phyloP scores from a whole-genome alignment of 2,888 invertebrate species.

The Phanerotoma sp. region DNA sequence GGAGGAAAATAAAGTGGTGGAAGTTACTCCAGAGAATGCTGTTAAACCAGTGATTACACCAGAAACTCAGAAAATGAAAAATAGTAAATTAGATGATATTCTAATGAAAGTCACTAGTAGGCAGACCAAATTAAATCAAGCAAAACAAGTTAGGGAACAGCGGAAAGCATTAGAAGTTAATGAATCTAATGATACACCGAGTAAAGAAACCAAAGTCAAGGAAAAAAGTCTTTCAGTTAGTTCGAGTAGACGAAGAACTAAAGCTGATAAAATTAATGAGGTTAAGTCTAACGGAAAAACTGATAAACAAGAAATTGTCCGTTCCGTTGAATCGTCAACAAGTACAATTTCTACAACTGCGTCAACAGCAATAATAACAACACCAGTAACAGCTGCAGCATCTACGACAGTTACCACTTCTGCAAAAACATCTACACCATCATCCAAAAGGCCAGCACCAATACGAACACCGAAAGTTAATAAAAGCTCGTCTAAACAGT shows the following conservation, averaged over 20 bases:
- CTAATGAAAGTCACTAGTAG: conserved; percentile 51
- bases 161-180: conserved; percentile 40
- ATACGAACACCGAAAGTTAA: not conserved
- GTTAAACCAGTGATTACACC: not conserved
- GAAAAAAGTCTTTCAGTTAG: conserved; percentile 22
- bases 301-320: conserved; percentile 11
- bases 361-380: no score
- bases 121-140: conserved; percentile 47
- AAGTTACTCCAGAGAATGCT: conserved; percentile 29
- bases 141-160: conserved; percentile 46
- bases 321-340: conserved; percentile 18
- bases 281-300: conserved; percentile 8
- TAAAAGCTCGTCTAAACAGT: conserved; percentile 32
- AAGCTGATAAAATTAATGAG: conserved; percentile 10
- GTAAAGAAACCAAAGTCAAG: conserved; percentile 30
- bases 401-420: no score
- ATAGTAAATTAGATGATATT: conserved; percentile 53
- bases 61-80: conserved; percentile 41
- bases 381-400: no score
- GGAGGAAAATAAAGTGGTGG: conserved; percentile 31
- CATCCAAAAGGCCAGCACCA: no score
- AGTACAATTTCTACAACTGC: no score
- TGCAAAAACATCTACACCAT: no score
- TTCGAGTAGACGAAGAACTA: conserved; percentile 27
- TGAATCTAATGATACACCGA: conserved; percentile 38